Evolutionary conservation across 92 coral and sea anemone species (phyloP).

Genomic region (Epizoanthus illoricatus): DNA sequence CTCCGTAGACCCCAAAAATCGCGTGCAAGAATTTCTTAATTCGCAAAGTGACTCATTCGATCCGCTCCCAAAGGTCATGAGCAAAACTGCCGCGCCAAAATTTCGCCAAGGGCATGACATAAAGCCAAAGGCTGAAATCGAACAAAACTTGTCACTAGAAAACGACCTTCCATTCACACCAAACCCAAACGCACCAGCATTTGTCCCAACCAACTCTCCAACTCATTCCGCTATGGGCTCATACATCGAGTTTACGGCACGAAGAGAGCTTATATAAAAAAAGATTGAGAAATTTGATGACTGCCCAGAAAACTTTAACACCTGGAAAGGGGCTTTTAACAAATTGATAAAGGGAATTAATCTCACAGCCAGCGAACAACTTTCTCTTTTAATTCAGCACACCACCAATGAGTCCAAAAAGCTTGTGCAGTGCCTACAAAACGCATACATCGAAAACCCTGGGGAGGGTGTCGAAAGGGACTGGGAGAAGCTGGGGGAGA

Average conservation of each 20-base stretch:
- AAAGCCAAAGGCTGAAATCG: not conserved
- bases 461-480: slow-evolving; percentile 46
- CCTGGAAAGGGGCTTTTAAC: slow-evolving; percentile 57
- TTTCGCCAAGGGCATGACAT: not conserved
- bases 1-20: not conserved
- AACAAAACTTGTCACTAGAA: not conserved
- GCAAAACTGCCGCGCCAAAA: not conserved
- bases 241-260: slow-evolving; percentile 53
- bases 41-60: too few species aligned
- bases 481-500: slow-evolving; percentile 56
- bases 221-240: slow-evolving; percentile 22
- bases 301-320: slow-evolving; percentile 57
- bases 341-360: slow-evolving; percentile 58
- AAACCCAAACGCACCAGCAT: not conserved
- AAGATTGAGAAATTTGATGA: slow-evolving; percentile 66
- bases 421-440: slow-evolving; percentile 55
- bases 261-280: slow-evolving; percentile 51
- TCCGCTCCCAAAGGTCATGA: too few species aligned
- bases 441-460: slow-evolving; percentile 53
- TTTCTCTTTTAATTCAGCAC: slow-evolving; percentile 50
- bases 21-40: slow-evolving; percentile 13
- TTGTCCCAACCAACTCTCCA: not conserved
- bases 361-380: slow-evolving; percentile 55
- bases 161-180: not conserved
- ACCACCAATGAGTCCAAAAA: slow-evolving; percentile 43